Evolutionary conservation across 2,888 invertebrate genomes (phyloP), one percentile per base, ranked within the genome.

Genomic region (Lasioglossum oenotherae): DNA sequence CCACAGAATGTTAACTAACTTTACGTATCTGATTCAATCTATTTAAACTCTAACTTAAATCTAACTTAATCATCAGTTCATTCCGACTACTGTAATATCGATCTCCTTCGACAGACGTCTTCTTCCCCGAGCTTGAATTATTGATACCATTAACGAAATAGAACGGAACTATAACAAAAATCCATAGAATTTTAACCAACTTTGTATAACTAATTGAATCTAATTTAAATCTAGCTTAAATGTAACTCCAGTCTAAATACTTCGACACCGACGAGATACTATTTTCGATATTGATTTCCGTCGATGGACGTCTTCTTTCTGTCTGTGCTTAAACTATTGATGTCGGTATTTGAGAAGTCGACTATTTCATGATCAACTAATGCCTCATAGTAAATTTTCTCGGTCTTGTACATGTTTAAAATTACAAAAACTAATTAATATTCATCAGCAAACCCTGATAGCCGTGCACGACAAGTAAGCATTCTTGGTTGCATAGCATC

Each of bases 141-240:
- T 57, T 57, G 10, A 57, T n/a, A 57, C 12, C 8, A 57, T 12
- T 57, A 57, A 4, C n/a, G n/a, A 57, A 57, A 57, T 57, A 57
- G 57, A 57, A n/a, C 12, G n/a, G 4, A 57, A 10, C 4, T 57
- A 4, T n/a, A n/a, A n/a, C n/a, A n/a, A n/a, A 57, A 57, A 57
- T n/a, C 12, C 4, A 12, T n/a, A n/a, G 57, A 57, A n/a, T 57
- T 57, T 57, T 57, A 57, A 53, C 12, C 4, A 57, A 57, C 57
- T 12, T 12, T n/a, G n/a, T 57, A 12, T 57, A 57, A 57, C 57
- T 57, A n/a, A n/a, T 57, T 12, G n/a, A 57, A n/a, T 57, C n/a
- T n/a, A 57, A n/a, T 57, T 57, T 57, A 57, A 57, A 57, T 57
- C n/a, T 57, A 57, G n/a, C 57, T n/a, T 57, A 57, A n/a, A 57